phyloP scores from a whole-genome alignment of 2,888 invertebrate genomes.

The Drosophila kokeensis region DNA sequence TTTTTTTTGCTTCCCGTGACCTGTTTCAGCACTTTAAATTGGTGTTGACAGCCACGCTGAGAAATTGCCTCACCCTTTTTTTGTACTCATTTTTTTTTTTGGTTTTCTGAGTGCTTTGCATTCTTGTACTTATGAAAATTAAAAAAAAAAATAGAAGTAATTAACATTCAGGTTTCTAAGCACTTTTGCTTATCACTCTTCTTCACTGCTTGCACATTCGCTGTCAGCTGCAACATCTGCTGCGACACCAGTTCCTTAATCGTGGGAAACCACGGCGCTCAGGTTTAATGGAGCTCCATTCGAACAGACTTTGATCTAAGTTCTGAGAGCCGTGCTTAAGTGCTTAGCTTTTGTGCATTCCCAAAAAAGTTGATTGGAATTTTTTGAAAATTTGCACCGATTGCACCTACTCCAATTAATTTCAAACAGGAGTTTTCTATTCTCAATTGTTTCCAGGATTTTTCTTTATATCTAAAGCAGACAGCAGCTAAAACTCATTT shows the following conservation, averaged over 20 bases:
- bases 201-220: slow-evolving; percentile 27
- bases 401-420: not conserved
- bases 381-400: not conserved
- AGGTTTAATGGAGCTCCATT: slow-evolving; percentile 53
- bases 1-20: slow-evolving; percentile 31
- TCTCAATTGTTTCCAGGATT: not conserved
- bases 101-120: slow-evolving; percentile 44
- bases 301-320: not conserved
- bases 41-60: slow-evolving; percentile 83
- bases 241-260: slow-evolving; percentile 19
- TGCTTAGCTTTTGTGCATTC: not conserved
- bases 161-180: slow-evolving; percentile 62
- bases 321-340: not conserved
- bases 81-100: not conserved
- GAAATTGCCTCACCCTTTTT: slow-evolving; percentile 75
- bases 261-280: slow-evolving; percentile 64
- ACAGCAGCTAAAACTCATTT: not conserved
- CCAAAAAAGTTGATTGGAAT: not conserved
- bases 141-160: slow-evolving; percentile 60
- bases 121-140: slow-evolving; percentile 60
- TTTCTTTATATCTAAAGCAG: no score
- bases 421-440: not conserved
- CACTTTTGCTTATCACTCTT: slow-evolving; percentile 54
- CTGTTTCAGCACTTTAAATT: slow-evolving; percentile 77
- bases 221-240: slow-evolving; percentile 42